Evolutionary conservation across 2,113 vertebrate genomes (phyloP), one percentile per base, ranked within the genome.

Genomic region (Microcebus tavaratra): DNA sequence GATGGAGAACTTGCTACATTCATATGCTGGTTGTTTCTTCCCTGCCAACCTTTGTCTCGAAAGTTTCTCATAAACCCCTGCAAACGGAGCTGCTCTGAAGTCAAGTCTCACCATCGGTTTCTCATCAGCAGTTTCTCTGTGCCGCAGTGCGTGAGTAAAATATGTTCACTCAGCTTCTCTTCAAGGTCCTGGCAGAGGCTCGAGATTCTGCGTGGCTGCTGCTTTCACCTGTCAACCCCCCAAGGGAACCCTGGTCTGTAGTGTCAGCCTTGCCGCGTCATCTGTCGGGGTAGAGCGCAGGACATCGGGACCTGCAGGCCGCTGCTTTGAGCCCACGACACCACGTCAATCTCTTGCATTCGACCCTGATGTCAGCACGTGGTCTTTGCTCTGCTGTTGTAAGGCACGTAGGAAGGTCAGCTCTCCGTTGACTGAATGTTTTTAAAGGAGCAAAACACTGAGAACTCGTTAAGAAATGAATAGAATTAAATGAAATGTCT

Each of bases 251-350:
- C 7, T 34, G 45, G 55, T 55, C 3, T 11, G 1, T 27, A 29
- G 34, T 0, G 9, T 61, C 59, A 27, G 59, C 23, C 59, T 61
- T 25, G 4, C 14, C 2, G 14, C 42, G 72, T 25, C 72, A 17
- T 29, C 42, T 39, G 1, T 67, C 25, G 4, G n/a, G 61, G 61
- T 20, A 0, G 6, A 61, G 21, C 53, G 50, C 13, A 27, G 75
- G 50, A 42, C 8, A 1, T 0, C 20, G 4, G 10, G 2, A 14
- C 7, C 31, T 48, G 39, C 31, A 17, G 84, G n/a, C 8, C 29
- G 31, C 23, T 5, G 2, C 25, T 70, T 29, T 50, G 6, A 6
- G 55, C 3, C 13, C 25, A 9, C 11, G 23, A 36, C 12, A 36
- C 21, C 2, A 2, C 4, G 6, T 34, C 4, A 20, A 23, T 75